A percentile compares a stretch with the other conserved stretches of the same genome.
Conservation (phyloP, 2,888 invertebrate species). For the Polydrusus tereticollis region DNA sequence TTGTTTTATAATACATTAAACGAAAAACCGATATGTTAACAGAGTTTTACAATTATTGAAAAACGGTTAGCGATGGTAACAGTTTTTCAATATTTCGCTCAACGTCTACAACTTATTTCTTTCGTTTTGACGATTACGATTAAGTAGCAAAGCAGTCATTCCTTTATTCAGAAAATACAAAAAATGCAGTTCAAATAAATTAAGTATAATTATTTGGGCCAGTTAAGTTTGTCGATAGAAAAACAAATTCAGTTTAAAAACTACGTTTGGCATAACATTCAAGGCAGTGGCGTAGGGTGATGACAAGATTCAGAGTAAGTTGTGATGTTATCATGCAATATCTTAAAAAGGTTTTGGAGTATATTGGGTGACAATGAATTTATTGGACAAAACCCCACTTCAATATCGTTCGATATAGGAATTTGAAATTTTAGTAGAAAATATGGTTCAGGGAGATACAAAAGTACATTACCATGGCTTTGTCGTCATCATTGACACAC, state of each 20-base stretch:
- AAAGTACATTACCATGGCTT: too few relatives aligned
- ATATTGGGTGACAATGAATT: too few relatives aligned
- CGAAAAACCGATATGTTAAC: neutral
- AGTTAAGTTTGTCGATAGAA: neutral
- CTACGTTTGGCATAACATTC: neutral
- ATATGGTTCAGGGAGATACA: too few relatives aligned
- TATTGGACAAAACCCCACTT: too few relatives aligned
- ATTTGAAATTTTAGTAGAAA: too few relatives aligned
- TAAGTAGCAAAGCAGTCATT: neutral
- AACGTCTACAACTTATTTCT: neutral
- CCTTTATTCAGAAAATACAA: neutral
- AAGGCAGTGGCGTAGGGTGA: too few relatives aligned
- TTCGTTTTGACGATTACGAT: neutral
- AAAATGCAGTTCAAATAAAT: slow-evolving; percentile 6
- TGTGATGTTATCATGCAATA: too few relatives aligned
- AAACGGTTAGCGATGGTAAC: neutral
- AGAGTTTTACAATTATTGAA: slow-evolving; percentile 3
- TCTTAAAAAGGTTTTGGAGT: too few relatives aligned
- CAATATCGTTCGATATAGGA: too few relatives aligned
- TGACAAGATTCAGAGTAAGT: too few relatives aligned
- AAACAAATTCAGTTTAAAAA: neutral
- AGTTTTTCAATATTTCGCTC: neutral
- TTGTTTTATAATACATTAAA: neutral
- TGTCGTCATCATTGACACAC: too few relatives aligned
- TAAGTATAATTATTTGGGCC: neutral